Evolutionary conservation across 2,797 vertebrate species (phyloP), one percentile per base, ranked within the genome.

Genomic region (Trachurus trachurus): DNA sequence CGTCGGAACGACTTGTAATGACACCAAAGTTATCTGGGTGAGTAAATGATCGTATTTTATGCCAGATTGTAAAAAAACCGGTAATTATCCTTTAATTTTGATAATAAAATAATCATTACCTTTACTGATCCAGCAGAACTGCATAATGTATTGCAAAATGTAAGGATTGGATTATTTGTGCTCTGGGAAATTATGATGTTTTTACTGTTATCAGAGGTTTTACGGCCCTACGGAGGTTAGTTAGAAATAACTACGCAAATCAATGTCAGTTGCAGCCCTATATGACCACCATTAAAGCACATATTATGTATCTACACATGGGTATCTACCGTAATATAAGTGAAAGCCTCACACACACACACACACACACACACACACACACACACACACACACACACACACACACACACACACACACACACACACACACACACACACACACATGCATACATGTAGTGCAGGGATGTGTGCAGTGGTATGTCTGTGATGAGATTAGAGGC

Each of bases 401-500:
- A n/a, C n/a, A n/a, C n/a, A n/a, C n/a, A n/a, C n/a, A n/a, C n/a
- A n/a, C n/a, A n/a, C n/a, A n/a, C n/a, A n/a, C n/a, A n/a, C n/a
- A n/a, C n/a, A n/a, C n/a, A n/a, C n/a, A 40, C 39, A 40, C 39
- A 40, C 56, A 45, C 6, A 73, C 34, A 57, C 9, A 59, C 5
- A 65, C 17, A 17, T 1, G 71, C 49, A 76, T 7, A 58, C n/a
- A 67, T 16, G n/a, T 13, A 56, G 2, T 13, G 21, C 56, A 57
- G 47, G 45, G 66, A 22, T 21, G 50, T 52, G 45, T 69, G 59
- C 39, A 45, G 62, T 40, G 63, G 62, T 52, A 42, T 72, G 54
- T 67, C 29, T 65, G 64, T 22, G 60, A 62, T 49, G 59, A 82
- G 78, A 88, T 87, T 72, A 71, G 62, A 71, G 29, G 39, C 17